Evolutionary conservation across 2,797 vertebrate genomes (phyloP).

Genomic region (Pyrocephalus nanus): DNA sequence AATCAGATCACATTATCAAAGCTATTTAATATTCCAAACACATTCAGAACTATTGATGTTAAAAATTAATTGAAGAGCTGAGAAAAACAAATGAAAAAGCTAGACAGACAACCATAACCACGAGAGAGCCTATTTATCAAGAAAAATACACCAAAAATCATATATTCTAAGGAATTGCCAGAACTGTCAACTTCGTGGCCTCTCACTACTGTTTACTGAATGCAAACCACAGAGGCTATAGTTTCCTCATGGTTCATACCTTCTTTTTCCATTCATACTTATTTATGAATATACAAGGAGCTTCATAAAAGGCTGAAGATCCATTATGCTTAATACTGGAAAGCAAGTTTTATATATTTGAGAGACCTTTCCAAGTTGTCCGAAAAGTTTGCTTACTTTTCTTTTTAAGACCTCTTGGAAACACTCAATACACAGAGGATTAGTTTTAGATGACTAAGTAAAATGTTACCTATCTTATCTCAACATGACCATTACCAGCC

Average conservation of each 20-base stretch:
- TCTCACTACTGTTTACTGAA: background rate
- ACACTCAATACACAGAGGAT: background rate
- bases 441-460: background rate
- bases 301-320: background rate
- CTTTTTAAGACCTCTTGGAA: background rate
- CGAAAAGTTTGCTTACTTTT: background rate
- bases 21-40: background rate
- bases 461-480: slow-evolving; percentile 19
- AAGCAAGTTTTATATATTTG: background rate
- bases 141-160: background rate
- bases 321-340: background rate
- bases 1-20: background rate
- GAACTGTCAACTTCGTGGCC: background rate
- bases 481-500: background rate
- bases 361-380: background rate
- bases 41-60: background rate
- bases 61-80: background rate
- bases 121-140: background rate
- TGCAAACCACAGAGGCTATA: background rate
- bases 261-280: background rate
- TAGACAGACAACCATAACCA: background rate
- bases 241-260: background rate
- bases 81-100: background rate
- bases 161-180: background rate
- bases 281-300: background rate